Conservation (phyloP, 2,888 invertebrate species). For the Lobophora halterata region DNA sequence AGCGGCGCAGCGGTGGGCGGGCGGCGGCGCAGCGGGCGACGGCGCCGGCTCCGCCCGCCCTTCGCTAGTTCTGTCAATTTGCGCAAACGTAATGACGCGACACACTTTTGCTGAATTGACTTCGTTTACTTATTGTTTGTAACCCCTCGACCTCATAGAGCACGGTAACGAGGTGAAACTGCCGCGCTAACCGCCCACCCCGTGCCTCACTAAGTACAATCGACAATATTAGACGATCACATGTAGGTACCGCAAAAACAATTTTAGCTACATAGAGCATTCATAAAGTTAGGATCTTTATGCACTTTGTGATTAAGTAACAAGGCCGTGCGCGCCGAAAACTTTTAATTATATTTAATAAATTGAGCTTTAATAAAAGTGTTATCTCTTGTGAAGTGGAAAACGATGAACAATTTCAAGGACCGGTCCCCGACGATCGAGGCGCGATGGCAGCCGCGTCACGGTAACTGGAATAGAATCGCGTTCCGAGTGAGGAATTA, state of each 20-base stretch:
- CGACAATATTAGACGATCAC: constrained; percentile 10
- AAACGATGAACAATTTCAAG: constrained; percentile 65
- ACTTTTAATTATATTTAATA: constrained; percentile 14
- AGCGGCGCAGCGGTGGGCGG: constrained; percentile 25
- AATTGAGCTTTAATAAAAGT: constrained; percentile 36
- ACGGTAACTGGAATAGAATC: constrained; percentile 75
- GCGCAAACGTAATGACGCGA: constrained; percentile 53
- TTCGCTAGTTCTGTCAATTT: constrained; percentile 39
- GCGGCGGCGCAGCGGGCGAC: constrained; percentile 33
- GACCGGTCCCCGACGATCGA: constrained; percentile 62
- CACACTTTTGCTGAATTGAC: constrained; percentile 61
- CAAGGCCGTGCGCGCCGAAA: constrained; percentile 7
- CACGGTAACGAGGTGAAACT: constrained; percentile 42
- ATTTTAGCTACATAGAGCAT: too few relatives aligned
- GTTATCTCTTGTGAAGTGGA: constrained; percentile 47
- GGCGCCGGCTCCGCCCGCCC: constrained; percentile 40
- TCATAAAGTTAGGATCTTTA: too few relatives aligned
- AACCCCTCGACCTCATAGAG: constrained; percentile 35
- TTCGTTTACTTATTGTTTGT: constrained; percentile 64
- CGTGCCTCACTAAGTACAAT: too few relatives aligned
- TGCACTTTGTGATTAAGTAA: too few relatives aligned
- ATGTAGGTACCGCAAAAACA: too few relatives aligned
- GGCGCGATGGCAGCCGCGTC: constrained; percentile 67
- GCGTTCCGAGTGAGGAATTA: constrained; percentile 70
- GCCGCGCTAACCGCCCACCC: too few relatives aligned